Evolutionary conservation across 2,888 invertebrate genomes (phyloP).

Genomic region (Charanyca ferruginea): DNA sequence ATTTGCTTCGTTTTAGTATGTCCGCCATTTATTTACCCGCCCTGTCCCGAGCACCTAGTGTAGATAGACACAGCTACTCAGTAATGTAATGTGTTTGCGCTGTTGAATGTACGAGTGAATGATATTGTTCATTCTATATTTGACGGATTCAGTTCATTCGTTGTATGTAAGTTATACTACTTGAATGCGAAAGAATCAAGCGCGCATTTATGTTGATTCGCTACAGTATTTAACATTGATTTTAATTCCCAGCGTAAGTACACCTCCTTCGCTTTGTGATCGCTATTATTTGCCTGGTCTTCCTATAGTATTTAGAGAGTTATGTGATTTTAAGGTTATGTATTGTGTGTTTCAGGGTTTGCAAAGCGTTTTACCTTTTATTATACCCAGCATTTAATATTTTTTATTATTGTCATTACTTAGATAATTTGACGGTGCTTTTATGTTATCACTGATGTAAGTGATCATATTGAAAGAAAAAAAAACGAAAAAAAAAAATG

Average conservation of each 20-base stretch:
- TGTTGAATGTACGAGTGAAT: conserved; percentile 67
- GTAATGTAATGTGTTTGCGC: conserved; percentile 66
- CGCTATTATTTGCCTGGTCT: conserved; percentile 78
- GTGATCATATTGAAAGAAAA: conserved; percentile 55
- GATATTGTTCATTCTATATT: conserved; percentile 59
- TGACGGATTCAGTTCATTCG: conserved; percentile 45
- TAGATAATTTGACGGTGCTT: conserved; percentile 73
- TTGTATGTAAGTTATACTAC: conserved; percentile 40
- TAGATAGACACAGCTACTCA: conserved; percentile 70
- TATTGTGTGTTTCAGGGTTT: conserved; percentile 70
- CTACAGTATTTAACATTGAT: conserved; percentile 46
- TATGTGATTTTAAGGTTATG: conserved; percentile 59
- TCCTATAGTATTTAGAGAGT: conserved; percentile 67
- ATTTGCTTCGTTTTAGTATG: conserved; percentile 88
- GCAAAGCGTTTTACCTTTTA: conserved; percentile 80
- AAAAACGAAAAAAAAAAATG: conserved; percentile 38
- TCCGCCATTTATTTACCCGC: conserved; percentile 79
- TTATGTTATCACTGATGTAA: conserved; percentile 67
- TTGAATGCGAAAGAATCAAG: conserved; percentile 38
- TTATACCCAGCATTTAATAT: conserved; percentile 75
- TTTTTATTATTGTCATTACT: conserved; percentile 63
- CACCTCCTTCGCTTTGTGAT: conserved; percentile 76
- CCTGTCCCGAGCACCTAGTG: conserved; percentile 83
- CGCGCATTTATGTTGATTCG: conserved; percentile 28
- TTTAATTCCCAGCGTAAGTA: conserved; percentile 55